Conservation (phyloP, 2,888 invertebrate genomes). For the Rhingia campestris region DNA sequence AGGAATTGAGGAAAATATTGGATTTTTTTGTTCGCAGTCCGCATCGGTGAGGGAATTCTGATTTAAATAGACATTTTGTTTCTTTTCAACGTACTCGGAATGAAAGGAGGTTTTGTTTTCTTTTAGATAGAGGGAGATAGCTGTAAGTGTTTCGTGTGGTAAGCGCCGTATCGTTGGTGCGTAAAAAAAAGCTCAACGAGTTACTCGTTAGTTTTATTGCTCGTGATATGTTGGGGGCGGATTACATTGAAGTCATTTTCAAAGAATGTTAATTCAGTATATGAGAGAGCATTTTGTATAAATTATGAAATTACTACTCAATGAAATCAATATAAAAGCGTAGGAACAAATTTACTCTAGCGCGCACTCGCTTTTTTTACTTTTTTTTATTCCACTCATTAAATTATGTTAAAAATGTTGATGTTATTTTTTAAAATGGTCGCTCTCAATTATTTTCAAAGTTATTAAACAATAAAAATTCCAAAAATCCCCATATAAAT, state of each 20-base stretch:
- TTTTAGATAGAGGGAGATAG: slow-evolving; percentile 53
- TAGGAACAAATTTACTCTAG: too few relatives aligned
- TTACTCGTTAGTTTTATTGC: neutral
- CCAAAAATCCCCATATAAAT: too few relatives aligned
- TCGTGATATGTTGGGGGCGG: neutral
- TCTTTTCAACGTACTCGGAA: slow-evolving; percentile 69
- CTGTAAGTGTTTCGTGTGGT: slow-evolving; percentile 3
- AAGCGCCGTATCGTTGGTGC: neutral
- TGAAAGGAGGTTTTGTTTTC: slow-evolving; percentile 66
- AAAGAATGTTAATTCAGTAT: too few relatives aligned
- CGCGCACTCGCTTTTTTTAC: too few relatives aligned
- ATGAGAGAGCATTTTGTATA: too few relatives aligned
- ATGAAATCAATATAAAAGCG: too few relatives aligned
- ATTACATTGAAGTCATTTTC: neutral
- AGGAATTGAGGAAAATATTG: slow-evolving; percentile 62
- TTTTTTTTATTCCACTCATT: too few relatives aligned
- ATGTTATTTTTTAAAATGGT: too few relatives aligned
- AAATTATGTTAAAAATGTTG: too few relatives aligned
- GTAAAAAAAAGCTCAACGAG: neutral
- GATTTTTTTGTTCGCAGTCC: slow-evolving; percentile 60
- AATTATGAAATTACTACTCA: too few relatives aligned
- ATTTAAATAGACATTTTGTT: slow-evolving; percentile 72
- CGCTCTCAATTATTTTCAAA: too few relatives aligned
- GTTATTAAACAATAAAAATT: too few relatives aligned
- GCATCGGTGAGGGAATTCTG: slow-evolving; percentile 70